These are phyloP conservation scores for Oncorhynchus clarkii DNA, from an alignment of 2,113 vertebrate species.

Conservation along the genomic window DNA sequence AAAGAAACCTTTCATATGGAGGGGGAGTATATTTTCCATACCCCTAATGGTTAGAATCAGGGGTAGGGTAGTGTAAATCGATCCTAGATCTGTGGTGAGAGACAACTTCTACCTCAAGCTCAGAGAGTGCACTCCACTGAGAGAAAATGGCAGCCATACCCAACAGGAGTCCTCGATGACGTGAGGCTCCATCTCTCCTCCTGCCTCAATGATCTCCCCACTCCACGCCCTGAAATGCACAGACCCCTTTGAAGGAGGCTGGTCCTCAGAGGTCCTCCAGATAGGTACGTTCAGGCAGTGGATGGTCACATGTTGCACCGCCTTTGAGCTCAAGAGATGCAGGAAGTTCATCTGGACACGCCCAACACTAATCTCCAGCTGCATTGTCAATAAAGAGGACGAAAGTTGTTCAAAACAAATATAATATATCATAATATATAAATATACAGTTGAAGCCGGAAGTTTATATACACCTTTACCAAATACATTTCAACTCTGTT, in stretches of 20 bases:
- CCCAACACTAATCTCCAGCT: constrained; percentile 84
- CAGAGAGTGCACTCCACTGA: neutral
- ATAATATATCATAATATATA: neutral
- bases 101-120: neutral
- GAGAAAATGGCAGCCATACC: constrained; percentile 67
- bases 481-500: no score
- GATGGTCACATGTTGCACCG: constrained; percentile 91
- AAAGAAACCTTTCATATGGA: no score
- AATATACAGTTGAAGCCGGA: no score
- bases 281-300: constrained; percentile 89
- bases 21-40: no score
- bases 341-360: constrained; percentile 97
- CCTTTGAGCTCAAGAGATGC: constrained; percentile 91
- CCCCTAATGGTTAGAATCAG: no score
- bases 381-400: constrained; percentile 10
- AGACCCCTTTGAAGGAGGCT: constrained; percentile 60
- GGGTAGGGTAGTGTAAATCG: no score
- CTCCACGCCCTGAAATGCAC: constrained; percentile 88
- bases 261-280: constrained; percentile 74
- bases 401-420: neutral
- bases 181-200: constrained; percentile 82
- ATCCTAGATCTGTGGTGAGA: no score
- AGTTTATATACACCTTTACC: no score
- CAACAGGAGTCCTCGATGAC: constrained; percentile 87
- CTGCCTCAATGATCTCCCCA: constrained; percentile 81